These are phyloP conservation scores for Octodon degus DNA, from an alignment of 2,113 vertebrate species.

Conservation along the genomic window DNA sequence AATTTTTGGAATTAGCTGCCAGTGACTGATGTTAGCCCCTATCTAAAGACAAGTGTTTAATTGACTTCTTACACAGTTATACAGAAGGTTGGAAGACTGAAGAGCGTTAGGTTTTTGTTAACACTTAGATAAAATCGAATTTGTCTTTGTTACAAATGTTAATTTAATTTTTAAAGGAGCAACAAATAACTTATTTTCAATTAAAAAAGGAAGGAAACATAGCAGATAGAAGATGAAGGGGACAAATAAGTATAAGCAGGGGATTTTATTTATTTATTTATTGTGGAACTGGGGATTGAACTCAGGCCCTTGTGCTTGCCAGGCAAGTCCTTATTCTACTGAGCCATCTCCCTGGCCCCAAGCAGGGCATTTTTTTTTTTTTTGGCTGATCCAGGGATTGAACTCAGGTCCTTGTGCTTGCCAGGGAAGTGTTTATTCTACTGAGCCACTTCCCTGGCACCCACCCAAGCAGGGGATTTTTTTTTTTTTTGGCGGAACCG, in stretches of 20 bases:
- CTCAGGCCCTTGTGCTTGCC: too few species aligned
- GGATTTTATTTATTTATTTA: not conserved
- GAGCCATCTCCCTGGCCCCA: too few species aligned
- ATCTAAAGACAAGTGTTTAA: conserved; percentile 50
- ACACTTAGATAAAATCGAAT: conserved; percentile 28
- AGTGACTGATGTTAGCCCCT: conserved; percentile 29
- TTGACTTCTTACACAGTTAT: not conserved
- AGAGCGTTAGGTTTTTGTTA: conserved; percentile 42
- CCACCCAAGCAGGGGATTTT: not conserved
- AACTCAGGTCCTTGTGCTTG: too few species aligned
- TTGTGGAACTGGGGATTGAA: too few species aligned
- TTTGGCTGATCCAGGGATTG: too few species aligned
- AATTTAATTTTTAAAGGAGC: conserved; percentile 71
- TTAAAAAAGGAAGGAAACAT: not conserved
- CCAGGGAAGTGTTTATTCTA: too few species aligned
- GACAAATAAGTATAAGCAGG: not conserved
- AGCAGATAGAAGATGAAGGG: not conserved
- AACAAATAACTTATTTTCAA: conserved; percentile 78
- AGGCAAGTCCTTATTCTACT: too few species aligned
- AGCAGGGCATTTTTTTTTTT: too few species aligned
- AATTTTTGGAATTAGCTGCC: conserved; percentile 23
- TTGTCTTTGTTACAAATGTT: conserved; percentile 61
- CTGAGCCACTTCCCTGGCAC: too few species aligned
- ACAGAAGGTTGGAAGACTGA: conserved; percentile 43
- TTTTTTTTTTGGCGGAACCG: too few species aligned